Base-by-base conservation (phyloP, 2,888 invertebrate species). In the Melinaea marsaeus region DNA sequence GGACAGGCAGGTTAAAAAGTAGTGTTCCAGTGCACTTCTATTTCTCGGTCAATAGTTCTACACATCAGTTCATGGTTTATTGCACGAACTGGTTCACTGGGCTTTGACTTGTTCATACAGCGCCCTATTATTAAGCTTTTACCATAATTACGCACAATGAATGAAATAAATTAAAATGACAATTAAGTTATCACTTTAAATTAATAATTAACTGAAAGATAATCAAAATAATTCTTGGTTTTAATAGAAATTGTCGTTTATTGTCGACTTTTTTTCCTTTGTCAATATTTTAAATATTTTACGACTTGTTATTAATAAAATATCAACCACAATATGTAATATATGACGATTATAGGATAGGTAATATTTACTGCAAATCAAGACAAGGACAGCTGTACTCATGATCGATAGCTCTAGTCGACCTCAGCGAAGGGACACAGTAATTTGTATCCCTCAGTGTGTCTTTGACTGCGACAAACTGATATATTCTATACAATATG, bases 41-140 rank as follows among this genome's bases (percentile, higher is more conserved):
- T 57, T 60, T 54, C 33, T 66, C 68, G 72, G 70, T 72, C 71
- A 69, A 67, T 73, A 69, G 66, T 69, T 67, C 70, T 66, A 69
- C 69, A 32, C 65, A 72, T 63, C 61, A 55, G 70, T 69, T 69
- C 69, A 72, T 69, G 68, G 69, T 47, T 64, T 69, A 68, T 51
- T 74, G 69, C 61, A 22, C 22, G 22, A 22, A 22, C 22, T 22
- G 22, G 22, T 22, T 22, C 22, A 22, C 22, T 22, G 22, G 22
- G 22, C 22, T 22, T 66, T 71, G 74, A 76, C 76, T 76, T 76
- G 75, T 75, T 76, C 75, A 75, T 76, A 73, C 72, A 71, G 71
- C 59, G 68, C 60, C 57, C 59, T 22, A 62, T 33, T 47, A 47
- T 46, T 46, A n/a, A 46, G n/a, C 11, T 11, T 46, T 46, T n/a